phyloP scores from a whole-genome alignment of 2,113 vertebrate species.

The Zosterops borbonicus region DNA sequence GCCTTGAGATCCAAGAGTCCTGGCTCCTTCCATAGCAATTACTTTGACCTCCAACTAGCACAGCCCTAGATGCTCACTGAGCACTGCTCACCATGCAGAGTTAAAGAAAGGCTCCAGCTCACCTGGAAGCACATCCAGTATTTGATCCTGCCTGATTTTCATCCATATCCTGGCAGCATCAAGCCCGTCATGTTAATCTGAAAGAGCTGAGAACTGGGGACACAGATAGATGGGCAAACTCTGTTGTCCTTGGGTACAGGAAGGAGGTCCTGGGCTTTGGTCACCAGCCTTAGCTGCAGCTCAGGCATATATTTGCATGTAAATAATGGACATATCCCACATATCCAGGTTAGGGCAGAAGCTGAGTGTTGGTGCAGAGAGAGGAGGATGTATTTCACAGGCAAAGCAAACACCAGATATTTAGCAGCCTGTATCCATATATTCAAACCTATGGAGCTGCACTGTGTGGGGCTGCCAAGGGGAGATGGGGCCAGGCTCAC shows the following conservation, averaged over 20 bases:
- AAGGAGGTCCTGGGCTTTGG: neutral
- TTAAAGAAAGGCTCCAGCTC: neutral
- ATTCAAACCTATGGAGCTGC: neutral
- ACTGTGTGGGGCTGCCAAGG: neutral
- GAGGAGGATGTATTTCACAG: neutral
- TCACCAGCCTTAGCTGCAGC: neutral
- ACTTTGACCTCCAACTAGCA: neutral
- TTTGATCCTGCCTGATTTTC: neutral
- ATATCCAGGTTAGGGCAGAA: neutral
- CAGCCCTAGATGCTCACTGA: neutral
- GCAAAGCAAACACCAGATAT: neutral
- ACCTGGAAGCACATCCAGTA: neutral
- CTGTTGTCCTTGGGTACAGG: neutral
- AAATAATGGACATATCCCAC: neutral
- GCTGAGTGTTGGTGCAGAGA: neutral
- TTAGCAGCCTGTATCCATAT: neutral
- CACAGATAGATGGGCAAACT: neutral
- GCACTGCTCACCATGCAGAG: neutral
- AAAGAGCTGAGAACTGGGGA: neutral
- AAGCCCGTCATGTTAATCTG: neutral
- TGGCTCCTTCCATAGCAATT: neutral
- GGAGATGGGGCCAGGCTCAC: neutral
- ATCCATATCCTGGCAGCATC: neutral
- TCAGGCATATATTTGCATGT: neutral
- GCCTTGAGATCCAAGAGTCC: neutral